Conservation (phyloP, 2,113 vertebrate genomes). For the Daubentonia madagascariensis region DNA sequence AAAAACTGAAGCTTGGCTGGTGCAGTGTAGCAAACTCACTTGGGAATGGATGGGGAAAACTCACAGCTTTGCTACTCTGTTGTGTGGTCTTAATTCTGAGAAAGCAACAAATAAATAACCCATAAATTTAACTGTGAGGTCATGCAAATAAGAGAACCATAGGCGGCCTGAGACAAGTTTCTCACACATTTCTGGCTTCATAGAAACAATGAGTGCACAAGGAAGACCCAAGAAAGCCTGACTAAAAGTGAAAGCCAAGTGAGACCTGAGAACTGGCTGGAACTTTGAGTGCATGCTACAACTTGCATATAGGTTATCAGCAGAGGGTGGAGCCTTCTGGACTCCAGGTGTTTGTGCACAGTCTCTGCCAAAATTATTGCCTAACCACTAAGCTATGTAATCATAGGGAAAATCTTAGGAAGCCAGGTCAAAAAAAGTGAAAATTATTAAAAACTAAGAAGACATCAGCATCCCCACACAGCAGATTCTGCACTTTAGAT, state of each 20-base stretch:
- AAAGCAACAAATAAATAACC: not conserved
- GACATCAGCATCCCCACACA: not conserved
- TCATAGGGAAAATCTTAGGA: not conserved
- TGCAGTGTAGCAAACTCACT: not conserved
- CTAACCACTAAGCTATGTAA: not conserved
- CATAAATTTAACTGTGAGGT: not conserved
- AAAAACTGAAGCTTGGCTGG: not conserved
- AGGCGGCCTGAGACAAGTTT: not conserved
- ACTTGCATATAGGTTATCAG: accelerated
- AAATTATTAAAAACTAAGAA: not conserved
- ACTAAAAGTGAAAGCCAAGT: not conserved
- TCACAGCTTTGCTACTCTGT: not conserved
- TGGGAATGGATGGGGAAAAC: not conserved
- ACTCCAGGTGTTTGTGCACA: not conserved
- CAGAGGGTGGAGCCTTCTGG: not conserved
- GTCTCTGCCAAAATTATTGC: not conserved
- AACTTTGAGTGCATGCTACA: not conserved
- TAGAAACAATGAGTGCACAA: not conserved
- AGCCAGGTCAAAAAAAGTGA: not conserved
- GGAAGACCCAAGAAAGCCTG: not conserved
- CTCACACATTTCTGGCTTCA: not conserved
- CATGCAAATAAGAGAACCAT: not conserved
- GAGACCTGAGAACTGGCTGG: not conserved
- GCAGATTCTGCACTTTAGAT: not conserved
- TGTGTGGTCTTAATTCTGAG: not conserved